phyloP scores from a whole-genome alignment of 2,888 invertebrate species.

The Nomada ferruginata region DNA sequence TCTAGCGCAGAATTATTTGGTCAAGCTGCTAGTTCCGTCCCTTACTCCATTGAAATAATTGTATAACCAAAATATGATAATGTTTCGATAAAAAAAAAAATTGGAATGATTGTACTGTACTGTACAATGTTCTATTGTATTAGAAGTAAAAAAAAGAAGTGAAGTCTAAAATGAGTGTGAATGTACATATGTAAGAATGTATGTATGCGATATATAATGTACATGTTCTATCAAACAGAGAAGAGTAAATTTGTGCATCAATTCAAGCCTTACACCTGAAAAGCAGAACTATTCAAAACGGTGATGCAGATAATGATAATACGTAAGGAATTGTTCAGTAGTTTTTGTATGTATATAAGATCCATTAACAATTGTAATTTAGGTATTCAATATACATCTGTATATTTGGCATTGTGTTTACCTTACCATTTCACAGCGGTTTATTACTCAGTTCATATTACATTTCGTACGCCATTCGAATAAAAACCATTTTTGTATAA shows the following conservation, averaged over 20 bases:
- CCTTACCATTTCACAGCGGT: constrained; percentile 59
- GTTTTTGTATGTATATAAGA: constrained; percentile 63
- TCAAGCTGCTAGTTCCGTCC: constrained; percentile 67
- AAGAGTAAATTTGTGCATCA: constrained; percentile 52
- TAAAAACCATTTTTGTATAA: constrained; percentile 74
- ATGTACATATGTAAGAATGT: constrained; percentile 56
- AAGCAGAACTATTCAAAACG: constrained; percentile 39
- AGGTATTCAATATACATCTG: constrained; percentile 55
- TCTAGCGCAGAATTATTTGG: constrained; percentile 56
- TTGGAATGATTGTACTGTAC: constrained; percentile 25
- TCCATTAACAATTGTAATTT: constrained; percentile 62
- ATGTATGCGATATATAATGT: constrained; percentile 53
- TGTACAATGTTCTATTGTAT: constrained; percentile 33
- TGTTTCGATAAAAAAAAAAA: constrained; percentile 44
- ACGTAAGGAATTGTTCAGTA: constrained; percentile 69
- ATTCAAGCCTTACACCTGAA: constrained; percentile 46
- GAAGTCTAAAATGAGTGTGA: constrained; percentile 25
- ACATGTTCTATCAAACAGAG: constrained; percentile 28
- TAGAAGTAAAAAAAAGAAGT: constrained; percentile 13
- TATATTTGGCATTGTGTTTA: constrained; percentile 63
- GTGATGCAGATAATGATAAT: constrained; percentile 50
- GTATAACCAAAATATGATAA: constrained; percentile 25
- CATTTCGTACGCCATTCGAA: constrained; percentile 71
- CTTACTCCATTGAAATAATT: constrained; percentile 55
- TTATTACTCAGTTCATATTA: constrained; percentile 67